Evolutionary conservation across 2,113 vertebrate genomes (phyloP).

Genomic region (Apodemus sylvaticus): DNA sequence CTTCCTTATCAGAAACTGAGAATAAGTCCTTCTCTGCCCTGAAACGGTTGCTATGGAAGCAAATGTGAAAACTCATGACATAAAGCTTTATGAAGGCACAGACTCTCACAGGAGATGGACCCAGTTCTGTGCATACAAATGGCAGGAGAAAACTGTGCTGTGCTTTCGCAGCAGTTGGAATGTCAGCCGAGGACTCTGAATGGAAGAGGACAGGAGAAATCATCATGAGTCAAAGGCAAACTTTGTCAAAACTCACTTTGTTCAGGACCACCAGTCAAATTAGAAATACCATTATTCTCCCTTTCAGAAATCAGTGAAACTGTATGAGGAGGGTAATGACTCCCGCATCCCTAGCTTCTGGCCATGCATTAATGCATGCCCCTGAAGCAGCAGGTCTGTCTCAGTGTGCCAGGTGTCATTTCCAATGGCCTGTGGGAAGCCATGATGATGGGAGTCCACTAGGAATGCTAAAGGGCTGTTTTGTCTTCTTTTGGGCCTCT

Average conservation of each 20-base stretch:
- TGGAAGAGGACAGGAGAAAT: not conserved
- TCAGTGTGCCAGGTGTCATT: not conserved
- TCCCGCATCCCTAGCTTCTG: not conserved
- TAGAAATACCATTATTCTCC: not conserved
- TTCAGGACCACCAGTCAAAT: not conserved
- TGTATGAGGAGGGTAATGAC: not conserved
- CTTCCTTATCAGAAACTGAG: not conserved
- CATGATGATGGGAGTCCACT: not conserved
- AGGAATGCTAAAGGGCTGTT: not conserved
- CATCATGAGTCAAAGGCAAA: not conserved
- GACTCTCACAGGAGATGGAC: not conserved
- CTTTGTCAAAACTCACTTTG: not conserved
- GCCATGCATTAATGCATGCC: not conserved
- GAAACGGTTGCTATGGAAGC: not conserved
- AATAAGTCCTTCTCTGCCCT: not conserved
- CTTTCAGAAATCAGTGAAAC: not conserved
- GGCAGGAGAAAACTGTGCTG: not conserved
- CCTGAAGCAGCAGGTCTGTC: not conserved
- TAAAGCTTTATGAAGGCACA: not conserved
- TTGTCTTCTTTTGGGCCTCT: not conserved
- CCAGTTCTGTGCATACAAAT: not conserved
- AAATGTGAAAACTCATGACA: not conserved
- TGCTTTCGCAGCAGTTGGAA: not conserved
- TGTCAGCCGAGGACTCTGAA: not conserved
- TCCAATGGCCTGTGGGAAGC: not conserved